Evolutionary conservation across 1,140 invertebrate genomes (phyloP).

Genomic region (Scylla paramamosain): DNA sequence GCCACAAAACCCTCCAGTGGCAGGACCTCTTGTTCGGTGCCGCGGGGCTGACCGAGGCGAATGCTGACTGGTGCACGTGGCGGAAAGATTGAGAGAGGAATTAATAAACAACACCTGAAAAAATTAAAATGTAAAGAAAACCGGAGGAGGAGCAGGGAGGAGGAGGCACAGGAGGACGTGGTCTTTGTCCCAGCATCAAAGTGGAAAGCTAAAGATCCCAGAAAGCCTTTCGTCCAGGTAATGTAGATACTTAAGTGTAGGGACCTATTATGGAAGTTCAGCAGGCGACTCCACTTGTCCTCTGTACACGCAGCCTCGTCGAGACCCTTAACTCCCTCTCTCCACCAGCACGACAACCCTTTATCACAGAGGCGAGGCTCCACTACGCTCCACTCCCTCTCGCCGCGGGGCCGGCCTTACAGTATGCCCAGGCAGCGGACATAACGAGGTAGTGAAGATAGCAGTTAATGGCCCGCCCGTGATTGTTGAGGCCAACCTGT

Average conservation of each 20-base stretch:
- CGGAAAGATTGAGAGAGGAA: neutral
- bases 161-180: neutral
- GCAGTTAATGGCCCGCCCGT: neutral
- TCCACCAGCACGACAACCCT: constrained; percentile 57
- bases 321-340: constrained; percentile 36
- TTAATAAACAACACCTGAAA: neutral
- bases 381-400: neutral
- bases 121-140: constrained; percentile 36
- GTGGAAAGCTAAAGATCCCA: constrained; percentile 69
- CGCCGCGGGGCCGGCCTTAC: constrained; percentile 9
- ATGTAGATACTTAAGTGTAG: constrained; percentile 72
- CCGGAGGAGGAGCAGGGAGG: neutral
- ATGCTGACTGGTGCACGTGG: neutral
- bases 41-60: neutral
- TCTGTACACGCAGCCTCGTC: constrained; percentile 7
- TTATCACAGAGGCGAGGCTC: constrained; percentile 26
- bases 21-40: neutral
- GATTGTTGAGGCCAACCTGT: constrained; percentile 49
- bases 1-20: neutral
- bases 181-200: constrained; percentile 67
- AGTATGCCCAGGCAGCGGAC: constrained; percentile 41
- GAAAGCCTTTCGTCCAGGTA: constrained; percentile 66
- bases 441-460: constrained; percentile 1
- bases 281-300: constrained; percentile 53
- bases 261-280: constrained; percentile 65